phyloP scores from a whole-genome alignment of 2,797 vertebrate species.

The Pagetopsis macropterus region DNA sequence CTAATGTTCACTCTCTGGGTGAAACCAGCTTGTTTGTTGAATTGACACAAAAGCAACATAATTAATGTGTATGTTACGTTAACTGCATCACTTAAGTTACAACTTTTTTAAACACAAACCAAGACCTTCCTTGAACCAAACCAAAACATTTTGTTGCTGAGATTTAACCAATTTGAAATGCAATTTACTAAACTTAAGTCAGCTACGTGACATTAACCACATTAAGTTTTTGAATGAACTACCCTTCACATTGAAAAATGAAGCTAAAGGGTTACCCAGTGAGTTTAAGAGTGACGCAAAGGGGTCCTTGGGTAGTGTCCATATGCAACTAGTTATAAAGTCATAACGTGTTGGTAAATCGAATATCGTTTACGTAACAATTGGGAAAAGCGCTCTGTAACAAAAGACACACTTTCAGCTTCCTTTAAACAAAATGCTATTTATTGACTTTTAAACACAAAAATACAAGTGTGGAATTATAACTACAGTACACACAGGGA shows the following conservation, averaged over 20 bases:
- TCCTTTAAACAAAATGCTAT: conserved; percentile 33
- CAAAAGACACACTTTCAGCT: conserved; percentile 4
- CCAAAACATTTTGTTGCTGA: background rate
- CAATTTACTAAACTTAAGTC: background rate
- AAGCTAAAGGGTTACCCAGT: background rate
- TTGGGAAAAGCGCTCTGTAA: background rate
- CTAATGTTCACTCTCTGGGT: background rate
- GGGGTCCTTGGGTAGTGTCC: too few species aligned
- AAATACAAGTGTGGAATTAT: conserved; percentile 22
- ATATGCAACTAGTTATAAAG: too few species aligned
- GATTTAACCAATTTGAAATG: background rate
- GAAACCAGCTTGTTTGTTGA: background rate
- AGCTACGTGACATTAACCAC: too few species aligned
- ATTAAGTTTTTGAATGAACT: too few species aligned
- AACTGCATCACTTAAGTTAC: background rate
- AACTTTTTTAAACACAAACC: background rate
- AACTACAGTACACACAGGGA: conserved; percentile 17
- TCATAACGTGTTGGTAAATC: background rate
- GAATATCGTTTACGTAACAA: background rate
- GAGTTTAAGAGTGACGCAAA: too few species aligned
- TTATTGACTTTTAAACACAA: conserved; percentile 39
- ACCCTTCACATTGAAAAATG: too few species aligned
- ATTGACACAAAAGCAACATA: background rate
- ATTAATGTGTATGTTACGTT: background rate
- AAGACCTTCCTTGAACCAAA: background rate